phyloP scores from a whole-genome alignment of 2,888 invertebrate genomes.

The Lycocerus yunnanus region DNA sequence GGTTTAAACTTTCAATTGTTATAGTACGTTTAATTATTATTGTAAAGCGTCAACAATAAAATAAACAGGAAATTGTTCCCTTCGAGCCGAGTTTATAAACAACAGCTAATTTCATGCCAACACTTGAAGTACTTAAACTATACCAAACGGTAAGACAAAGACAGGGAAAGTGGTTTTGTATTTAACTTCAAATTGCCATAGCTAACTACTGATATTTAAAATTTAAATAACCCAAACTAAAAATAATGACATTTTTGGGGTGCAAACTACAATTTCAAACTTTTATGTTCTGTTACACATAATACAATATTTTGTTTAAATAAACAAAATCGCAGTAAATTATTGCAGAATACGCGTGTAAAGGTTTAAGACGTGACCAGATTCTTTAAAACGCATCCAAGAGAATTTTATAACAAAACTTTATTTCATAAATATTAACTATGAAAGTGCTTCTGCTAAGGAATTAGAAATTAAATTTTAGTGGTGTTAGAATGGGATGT shows the following conservation, averaged over 20 bases:
- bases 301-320: neutral
- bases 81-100: neutral
- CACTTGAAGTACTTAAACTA: neutral
- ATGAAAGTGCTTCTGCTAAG: neutral
- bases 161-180: neutral
- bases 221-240: neutral
- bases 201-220: neutral
- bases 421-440: neutral
- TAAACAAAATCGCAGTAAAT: neutral
- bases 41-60: neutral
- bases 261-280: neutral
- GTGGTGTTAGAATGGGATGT: neutral
- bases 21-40: neutral
- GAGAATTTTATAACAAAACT: neutral
- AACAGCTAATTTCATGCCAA: neutral
- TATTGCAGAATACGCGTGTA: neutral
- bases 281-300: neutral
- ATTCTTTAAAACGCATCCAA: neutral
- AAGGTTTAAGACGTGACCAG: neutral
- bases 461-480: neutral
- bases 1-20: neutral
- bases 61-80: neutral
- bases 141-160: neutral
- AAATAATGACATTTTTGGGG: neutral
- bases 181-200: neutral